phyloP scores from a whole-genome alignment of 2,797 vertebrate genomes.

The Ctenochaetus hawaiiensis region DNA sequence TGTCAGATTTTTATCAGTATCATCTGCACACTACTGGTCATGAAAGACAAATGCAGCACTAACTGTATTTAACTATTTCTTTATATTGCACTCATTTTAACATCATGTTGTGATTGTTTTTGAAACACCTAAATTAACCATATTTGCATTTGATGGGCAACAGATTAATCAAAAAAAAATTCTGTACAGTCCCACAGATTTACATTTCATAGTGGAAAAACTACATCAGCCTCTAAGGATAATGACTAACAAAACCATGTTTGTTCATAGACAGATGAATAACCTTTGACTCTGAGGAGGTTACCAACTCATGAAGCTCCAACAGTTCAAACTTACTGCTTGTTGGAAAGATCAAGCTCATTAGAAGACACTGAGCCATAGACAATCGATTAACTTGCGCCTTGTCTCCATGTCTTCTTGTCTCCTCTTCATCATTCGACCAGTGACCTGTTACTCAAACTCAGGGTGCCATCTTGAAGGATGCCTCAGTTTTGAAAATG shows the following conservation, averaged over 20 bases:
- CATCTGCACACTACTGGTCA: neutral
- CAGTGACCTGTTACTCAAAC: too few relatives aligned
- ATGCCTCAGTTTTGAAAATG: too few relatives aligned
- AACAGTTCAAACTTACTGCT: neutral
- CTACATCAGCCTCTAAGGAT: neutral
- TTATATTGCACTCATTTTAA: neutral
- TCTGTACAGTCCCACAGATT: neutral
- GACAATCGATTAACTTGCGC: too few relatives aligned
- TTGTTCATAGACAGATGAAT: neutral
- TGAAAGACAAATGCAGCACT: neutral
- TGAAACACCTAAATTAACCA: neutral
- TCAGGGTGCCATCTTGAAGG: too few relatives aligned
- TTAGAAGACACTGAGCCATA: too few relatives aligned
- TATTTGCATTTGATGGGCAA: neutral
- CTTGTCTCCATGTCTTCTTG: too few relatives aligned
- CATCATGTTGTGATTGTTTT: neutral
- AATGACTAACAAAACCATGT: constrained; percentile 1
- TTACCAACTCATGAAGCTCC: neutral
- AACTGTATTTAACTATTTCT: neutral
- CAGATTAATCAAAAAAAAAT: neutral
- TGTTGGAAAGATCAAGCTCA: neutral
- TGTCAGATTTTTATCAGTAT: neutral
- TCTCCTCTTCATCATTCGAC: too few relatives aligned
- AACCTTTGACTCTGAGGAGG: neutral
- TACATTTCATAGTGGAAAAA: neutral